Evolutionary conservation across 2,888 invertebrate genomes (phyloP).

Genomic region (Phengaris arion): DNA sequence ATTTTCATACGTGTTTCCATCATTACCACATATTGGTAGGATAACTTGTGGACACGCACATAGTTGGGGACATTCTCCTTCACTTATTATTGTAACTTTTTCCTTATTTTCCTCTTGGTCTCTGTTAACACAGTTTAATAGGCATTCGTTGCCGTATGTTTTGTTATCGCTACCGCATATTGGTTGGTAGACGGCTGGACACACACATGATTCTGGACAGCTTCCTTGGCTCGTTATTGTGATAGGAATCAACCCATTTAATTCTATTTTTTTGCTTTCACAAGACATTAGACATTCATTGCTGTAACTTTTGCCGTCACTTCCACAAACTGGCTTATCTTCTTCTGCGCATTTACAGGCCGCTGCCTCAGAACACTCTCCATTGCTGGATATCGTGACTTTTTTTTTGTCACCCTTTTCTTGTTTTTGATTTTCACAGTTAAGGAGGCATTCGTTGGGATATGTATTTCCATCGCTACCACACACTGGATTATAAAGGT

Average conservation of each 20-base stretch:
- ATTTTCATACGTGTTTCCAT: constrained; percentile 35
- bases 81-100: constrained; percentile 13
- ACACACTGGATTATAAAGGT: constrained; percentile 35
- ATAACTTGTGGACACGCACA: constrained; percentile 33
- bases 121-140: constrained; percentile 39
- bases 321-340: constrained; percentile 38
- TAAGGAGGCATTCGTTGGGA: constrained; percentile 31
- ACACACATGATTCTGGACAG: constrained; percentile 32
- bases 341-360: constrained; percentile 33
- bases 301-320: constrained; percentile 42
- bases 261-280: constrained; percentile 35
- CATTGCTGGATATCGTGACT: constrained; percentile 29
- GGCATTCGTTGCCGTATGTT: constrained; percentile 43
- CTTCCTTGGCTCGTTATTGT: constrained; percentile 34
- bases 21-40: constrained; percentile 43
- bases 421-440: constrained; percentile 33
- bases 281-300: constrained; percentile 42
- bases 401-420: constrained; percentile 2
- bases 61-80: constrained; percentile 32
- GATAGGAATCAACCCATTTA: constrained; percentile 30
- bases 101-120: neutral
- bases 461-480: constrained; percentile 36
- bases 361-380: constrained; percentile 31
- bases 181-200: constrained; percentile 33
- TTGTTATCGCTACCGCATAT: constrained; percentile 39